Conservation (phyloP, 2,797 vertebrate genomes). For the Anabacerthia variegaticeps region DNA sequence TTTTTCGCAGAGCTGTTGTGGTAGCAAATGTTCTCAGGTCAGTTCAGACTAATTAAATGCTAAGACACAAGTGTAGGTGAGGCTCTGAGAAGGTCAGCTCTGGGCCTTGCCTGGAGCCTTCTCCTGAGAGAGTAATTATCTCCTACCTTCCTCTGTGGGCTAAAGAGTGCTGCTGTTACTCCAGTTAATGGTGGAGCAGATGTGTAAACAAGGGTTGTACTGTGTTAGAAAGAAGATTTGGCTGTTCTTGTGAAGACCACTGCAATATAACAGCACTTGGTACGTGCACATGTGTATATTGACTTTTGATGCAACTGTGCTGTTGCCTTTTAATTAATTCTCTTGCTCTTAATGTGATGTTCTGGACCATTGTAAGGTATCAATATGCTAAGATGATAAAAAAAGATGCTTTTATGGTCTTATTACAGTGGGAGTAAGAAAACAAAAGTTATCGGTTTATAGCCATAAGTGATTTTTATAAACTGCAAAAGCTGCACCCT, state of each 20-base stretch:
- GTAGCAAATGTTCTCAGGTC: not conserved
- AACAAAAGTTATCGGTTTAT: not conserved
- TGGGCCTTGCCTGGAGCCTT: not conserved
- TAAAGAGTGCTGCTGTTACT: not conserved
- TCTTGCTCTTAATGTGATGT: not conserved
- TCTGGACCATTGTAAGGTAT: fast-evolving
- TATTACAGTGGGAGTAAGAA: not conserved
- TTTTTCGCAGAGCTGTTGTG: not conserved
- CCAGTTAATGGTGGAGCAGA: not conserved
- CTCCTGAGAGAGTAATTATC: not conserved
- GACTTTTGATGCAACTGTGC: not conserved
- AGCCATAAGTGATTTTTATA: not conserved
- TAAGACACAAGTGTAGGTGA: not conserved
- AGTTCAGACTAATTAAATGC: not conserved
- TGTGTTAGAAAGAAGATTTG: not conserved
- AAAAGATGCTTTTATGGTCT: not conserved
- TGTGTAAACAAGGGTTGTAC: not conserved
- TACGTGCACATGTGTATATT: fast-evolving
- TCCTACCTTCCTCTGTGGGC: not conserved
- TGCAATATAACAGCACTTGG: not conserved
- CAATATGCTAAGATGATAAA: not conserved
- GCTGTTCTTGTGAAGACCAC: not conserved
- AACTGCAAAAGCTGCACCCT: not conserved
- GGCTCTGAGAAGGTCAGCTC: not conserved
- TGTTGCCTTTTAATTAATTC: not conserved